phyloP scores from a whole-genome alignment of 2,797 vertebrate species.

The Rallus crepitans region DNA sequence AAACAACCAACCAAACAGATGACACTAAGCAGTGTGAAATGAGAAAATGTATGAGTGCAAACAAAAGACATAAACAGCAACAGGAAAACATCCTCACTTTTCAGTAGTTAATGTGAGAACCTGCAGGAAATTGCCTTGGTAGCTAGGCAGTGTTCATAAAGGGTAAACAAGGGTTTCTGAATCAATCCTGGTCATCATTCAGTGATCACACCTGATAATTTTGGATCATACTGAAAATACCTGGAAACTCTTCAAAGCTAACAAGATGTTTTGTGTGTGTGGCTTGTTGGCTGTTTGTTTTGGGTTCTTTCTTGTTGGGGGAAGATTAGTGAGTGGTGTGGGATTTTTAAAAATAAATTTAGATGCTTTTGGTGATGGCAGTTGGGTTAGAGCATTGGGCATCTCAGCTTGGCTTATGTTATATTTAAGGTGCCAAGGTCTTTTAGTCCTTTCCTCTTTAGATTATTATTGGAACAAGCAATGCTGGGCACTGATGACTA shows the following conservation, averaged over 20 bases:
- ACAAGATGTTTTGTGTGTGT: background rate
- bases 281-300: too few species aligned
- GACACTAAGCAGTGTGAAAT: background rate
- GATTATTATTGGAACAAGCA: background rate
- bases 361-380: background rate
- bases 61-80: background rate
- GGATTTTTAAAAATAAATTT: background rate
- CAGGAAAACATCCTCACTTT: background rate
- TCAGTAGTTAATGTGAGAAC: background rate
- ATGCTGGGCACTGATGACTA: background rate
- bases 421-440: background rate
- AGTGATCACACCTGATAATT: background rate
- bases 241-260: background rate
- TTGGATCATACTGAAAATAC: background rate
- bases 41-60: background rate
- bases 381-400: background rate
- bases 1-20: background rate
- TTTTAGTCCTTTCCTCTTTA: background rate
- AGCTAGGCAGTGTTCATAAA: background rate
- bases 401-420: background rate
- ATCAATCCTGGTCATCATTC: background rate
- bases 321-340: background rate
- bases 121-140: background rate
- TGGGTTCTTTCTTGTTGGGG: fast-evolving
- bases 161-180: background rate